Percentiles rank a stretch among this genome's conserved stretches.
These are phyloP conservation scores for Frankliniella fusca DNA, from an alignment of 2,888 invertebrate genomes.

Conservation along the genomic window DNA sequence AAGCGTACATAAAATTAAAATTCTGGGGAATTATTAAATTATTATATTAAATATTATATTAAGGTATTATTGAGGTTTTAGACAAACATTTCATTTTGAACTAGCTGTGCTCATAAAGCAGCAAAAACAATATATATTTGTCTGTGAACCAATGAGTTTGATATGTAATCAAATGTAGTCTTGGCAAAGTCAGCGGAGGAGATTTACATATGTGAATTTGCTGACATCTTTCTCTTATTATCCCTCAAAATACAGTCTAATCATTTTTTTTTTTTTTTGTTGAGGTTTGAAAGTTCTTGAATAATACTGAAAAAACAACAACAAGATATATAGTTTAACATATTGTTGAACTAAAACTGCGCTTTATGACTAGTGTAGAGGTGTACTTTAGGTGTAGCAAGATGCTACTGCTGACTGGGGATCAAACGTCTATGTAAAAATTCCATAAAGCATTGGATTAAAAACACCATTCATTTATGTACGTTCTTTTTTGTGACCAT, in stretches of 20 bases:
- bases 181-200: not conserved
- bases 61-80: not conserved
- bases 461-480: not conserved
- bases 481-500: no score
- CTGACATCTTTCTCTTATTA: not conserved
- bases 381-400: not conserved
- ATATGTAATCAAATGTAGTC: not conserved
- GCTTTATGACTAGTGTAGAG: not conserved
- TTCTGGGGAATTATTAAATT: no score
- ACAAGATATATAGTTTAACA: not conserved
- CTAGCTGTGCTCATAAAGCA: not conserved
- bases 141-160: not conserved
- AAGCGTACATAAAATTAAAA: not conserved
- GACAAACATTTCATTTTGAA: not conserved
- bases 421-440: not conserved
- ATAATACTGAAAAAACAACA: not conserved
- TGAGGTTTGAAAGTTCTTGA: not conserved
- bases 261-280: not conserved
- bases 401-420: not conserved
- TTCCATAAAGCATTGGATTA: not conserved
- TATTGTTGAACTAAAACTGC: not conserved
- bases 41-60: no score
- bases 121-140: not conserved
- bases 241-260: not conserved
- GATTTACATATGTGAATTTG: not conserved